Evolutionary conservation across 2,113 vertebrate species (phyloP), one percentile per base, ranked within the genome.

Genomic region (Capra hircus): DNA sequence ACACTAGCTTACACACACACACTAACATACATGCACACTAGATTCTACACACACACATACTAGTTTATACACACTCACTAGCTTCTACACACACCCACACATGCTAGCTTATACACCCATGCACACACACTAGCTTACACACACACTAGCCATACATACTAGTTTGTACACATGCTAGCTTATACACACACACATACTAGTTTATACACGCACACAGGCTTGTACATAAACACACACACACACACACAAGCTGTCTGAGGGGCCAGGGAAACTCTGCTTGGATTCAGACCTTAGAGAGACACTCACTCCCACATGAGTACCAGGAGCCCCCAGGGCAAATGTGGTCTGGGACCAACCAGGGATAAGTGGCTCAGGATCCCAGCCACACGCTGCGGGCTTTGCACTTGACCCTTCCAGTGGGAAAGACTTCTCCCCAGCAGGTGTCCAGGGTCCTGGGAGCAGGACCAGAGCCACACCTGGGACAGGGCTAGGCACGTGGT

Each of bases 401-500:
- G 59, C 27, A 40, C 15, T 71, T 55, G 45, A 64, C 57, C 88
- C 25, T 93, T 28, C 13, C 40, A 3, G 5, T 40, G 33, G 30
- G 53, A 50, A 94, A 52, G 43, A 36, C n/a, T 45, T 21, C 71
- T 43, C n/a, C 27, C n/a, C 17, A 30, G 27, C 59, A 55, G 85
- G n/a, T 25, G 59, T 77, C 28, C 23, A 59, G 60, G 48, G 52
- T 67, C 36, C 71, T 40, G 55, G 30, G 71, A 43, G 59, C n/a
- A 36, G 77, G 45, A 14, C 57, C 15, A 17, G 9, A 1, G 16
- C 25, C 48, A 33, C 36, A 17, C 74, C 84, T 59, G 83, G 48
- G 53, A 28, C 40, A 30, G 48, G 21, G 33, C 17, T 2, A 2
- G 45, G n/a, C 13, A 15, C 19, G 2, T 0, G 0, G 52, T 53